Conservation (phyloP, 92 coral and sea anemone genomes). For the Blastomussa wellsi region DNA sequence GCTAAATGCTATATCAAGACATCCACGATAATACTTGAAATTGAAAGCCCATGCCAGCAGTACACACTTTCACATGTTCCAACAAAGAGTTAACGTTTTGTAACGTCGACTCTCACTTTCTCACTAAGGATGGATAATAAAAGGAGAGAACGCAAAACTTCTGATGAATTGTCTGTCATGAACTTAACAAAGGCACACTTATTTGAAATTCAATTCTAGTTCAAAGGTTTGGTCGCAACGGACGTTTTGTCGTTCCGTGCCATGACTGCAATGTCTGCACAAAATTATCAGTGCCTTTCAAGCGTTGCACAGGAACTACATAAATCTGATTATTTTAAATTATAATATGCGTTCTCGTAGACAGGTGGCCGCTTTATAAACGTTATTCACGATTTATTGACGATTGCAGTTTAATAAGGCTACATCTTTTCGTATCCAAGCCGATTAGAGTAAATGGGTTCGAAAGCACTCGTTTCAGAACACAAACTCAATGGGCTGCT, state of each 20-base stretch:
- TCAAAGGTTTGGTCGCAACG: no score
- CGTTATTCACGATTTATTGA: background rate
- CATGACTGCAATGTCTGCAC: background rate
- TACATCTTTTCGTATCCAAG: slow-evolving; percentile 10
- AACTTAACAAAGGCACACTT: background rate
- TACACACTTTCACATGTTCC: background rate
- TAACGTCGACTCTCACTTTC: background rate
- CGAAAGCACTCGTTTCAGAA: slow-evolving; percentile 84
- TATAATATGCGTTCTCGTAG: background rate
- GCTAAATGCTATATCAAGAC: background rate
- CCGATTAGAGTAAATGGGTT: slow-evolving; percentile 59
- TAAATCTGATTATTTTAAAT: background rate
- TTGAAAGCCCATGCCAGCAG: background rate
- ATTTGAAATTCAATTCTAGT: no score
- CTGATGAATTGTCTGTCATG: background rate
- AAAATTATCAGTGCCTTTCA: background rate
- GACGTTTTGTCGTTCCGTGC: no score
- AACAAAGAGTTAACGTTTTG: background rate
- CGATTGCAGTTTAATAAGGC: background rate
- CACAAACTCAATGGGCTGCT: slow-evolving; percentile 54
- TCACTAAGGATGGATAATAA: background rate
- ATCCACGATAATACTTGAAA: background rate
- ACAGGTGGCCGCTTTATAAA: background rate
- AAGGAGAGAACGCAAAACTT: background rate
- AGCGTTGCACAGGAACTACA: background rate